Base-by-base conservation (phyloP, 2,797 vertebrate genomes). In the Acrossocheilus fasciatus region DNA sequence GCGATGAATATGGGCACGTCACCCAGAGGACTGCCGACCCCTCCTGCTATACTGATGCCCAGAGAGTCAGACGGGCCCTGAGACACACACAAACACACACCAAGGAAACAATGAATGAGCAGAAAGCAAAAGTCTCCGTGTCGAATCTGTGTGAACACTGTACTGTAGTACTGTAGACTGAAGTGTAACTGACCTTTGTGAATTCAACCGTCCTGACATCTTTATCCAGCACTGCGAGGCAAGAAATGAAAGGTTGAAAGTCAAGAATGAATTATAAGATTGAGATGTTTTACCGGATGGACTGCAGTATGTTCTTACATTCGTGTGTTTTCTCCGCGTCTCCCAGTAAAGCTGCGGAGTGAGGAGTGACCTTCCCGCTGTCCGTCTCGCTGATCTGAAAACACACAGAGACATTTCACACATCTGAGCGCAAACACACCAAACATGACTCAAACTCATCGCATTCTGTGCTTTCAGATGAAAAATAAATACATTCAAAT, bases 1-100 rank as follows among this genome's bases (percentile, higher is more conserved):
- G 98, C 98, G 84, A 99, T 98, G 59, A 62, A 62, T 62, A 62
- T 62, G 10, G 59, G 59, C 59, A 62, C 59, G 10, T 62, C 59
- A 62, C 59, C 59, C n/a, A 62, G 59, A 62, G 98, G 98, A 91
- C 98, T 99, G 88, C 97, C 98, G 84, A 98, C 93, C 39, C 98
- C 98, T 50, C 98, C 98, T 11, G 98, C 98, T 92, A 99, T 98
- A 85, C 98, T 99, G 92, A 99, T 94, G 20, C 98, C 98, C 90
- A 99, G 82, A 2, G 97, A 98, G 88, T 99, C 98, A 9, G 86
- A 64, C 62, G 97, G 96, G 1, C 93, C 96, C 97, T 97, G 90
- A 86, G 6, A 91, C 66, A 87, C 20, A 50, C 26, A 23, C 23
- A 8, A 0, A 8, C 7, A 8, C 39, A 41, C 20, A 12, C 1